phyloP scores from a whole-genome alignment of 2,888 invertebrate genomes.

The Capitulum mitella region DNA sequence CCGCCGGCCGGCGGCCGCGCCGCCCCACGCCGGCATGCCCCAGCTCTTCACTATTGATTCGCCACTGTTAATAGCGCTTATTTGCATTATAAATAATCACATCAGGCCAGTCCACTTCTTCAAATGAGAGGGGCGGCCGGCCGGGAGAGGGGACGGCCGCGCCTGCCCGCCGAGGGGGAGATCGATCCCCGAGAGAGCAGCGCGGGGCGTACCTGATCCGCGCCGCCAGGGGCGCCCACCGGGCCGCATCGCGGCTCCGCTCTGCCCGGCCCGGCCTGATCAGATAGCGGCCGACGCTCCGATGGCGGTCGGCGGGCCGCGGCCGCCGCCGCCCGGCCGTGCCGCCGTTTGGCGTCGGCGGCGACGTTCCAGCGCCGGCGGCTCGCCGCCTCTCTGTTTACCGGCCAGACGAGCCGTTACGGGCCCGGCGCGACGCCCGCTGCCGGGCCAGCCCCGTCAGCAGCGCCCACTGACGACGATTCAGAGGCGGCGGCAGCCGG shows the following conservation, averaged over 20 bases:
- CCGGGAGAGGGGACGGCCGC: not conserved
- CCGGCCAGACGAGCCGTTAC: too few relatives aligned
- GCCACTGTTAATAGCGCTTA: slow-evolving; percentile 10
- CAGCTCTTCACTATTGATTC: slow-evolving; percentile 5
- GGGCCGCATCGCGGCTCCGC: not conserved
- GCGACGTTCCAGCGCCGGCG: not conserved
- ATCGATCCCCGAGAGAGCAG: not conserved
- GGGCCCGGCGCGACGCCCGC: too few relatives aligned
- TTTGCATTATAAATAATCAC: slow-evolving; percentile 23
- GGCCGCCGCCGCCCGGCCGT: not conserved
- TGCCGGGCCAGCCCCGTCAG: too few relatives aligned
- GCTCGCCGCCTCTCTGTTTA: too few relatives aligned
- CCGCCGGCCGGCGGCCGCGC: not conserved
- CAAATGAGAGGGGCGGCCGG: slow-evolving; percentile 10
- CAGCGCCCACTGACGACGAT: too few relatives aligned
- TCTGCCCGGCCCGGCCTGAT: not conserved
- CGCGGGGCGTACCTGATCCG: not conserved
- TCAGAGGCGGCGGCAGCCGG: too few relatives aligned
- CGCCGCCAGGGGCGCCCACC: not conserved
- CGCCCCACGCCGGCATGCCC: not conserved
- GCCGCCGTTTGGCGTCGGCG: not conserved
- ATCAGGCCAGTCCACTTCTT: not conserved
- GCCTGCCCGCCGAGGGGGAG: not conserved
- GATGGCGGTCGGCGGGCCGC: not conserved
- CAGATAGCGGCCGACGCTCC: not conserved